phyloP scores from a whole-genome alignment of 2,113 vertebrate genomes.

The Corythornis madagascariensis region DNA sequence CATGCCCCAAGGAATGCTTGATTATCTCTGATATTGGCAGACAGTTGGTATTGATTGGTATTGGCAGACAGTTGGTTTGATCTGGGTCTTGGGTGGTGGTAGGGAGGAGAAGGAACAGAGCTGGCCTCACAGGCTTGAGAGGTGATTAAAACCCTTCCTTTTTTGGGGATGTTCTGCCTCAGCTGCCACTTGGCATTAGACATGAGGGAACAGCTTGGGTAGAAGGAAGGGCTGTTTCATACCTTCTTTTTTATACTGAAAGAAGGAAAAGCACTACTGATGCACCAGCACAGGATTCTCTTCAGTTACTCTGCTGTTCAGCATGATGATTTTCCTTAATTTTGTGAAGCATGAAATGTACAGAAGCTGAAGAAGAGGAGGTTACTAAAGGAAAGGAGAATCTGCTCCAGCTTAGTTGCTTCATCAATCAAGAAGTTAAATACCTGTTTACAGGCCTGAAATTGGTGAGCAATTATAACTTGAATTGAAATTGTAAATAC shows the following conservation, averaged over 20 bases:
- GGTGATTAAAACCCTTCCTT: background rate
- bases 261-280: background rate
- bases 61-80: no score
- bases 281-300: background rate
- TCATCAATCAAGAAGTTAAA: constrained; percentile 99
- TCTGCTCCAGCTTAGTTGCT: constrained; percentile 96
- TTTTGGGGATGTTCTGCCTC: background rate
- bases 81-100: no score
- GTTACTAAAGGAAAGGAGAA: constrained; percentile 94
- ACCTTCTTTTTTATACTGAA: background rate
- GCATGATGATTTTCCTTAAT: constrained; percentile 68
- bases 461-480: constrained; percentile 79
- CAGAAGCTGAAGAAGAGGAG: constrained; percentile 94
- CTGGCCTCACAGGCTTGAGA: background rate
- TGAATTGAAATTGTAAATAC: background rate
- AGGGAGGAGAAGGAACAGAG: no score
- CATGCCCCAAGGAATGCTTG: background rate
- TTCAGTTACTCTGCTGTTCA: background rate
- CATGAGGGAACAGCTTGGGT: background rate
- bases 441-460: constrained; percentile 96
- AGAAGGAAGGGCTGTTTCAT: background rate
- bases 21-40: background rate
- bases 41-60: no score
- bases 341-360: constrained; percentile 94
- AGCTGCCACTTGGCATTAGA: background rate